Evolutionary conservation across 2,888 invertebrate genomes (phyloP).

Genomic region (Frankliniella fusca): DNA sequence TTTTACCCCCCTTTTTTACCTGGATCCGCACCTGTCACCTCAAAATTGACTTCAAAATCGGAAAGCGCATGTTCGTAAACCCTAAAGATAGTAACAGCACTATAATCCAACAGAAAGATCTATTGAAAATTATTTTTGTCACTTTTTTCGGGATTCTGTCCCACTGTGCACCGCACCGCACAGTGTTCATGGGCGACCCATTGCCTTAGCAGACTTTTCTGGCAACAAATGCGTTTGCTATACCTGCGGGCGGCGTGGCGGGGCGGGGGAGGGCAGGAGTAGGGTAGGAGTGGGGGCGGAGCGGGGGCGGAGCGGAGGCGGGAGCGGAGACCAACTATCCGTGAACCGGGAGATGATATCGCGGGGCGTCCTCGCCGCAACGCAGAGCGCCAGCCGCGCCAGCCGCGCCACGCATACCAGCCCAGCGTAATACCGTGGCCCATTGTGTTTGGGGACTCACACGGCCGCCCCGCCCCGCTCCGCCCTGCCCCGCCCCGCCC

Average conservation of each 20-base stretch:
- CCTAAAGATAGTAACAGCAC: too few relatives aligned
- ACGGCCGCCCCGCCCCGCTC: background rate
- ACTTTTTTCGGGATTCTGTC: too few relatives aligned
- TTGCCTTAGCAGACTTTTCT: too few relatives aligned
- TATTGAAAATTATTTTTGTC: too few relatives aligned
- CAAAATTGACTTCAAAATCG: too few relatives aligned
- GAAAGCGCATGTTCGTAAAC: too few relatives aligned
- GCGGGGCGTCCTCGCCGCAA: conserved; percentile 4
- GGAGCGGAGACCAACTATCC: background rate
- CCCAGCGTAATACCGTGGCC: background rate
- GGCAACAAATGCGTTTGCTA: background rate
- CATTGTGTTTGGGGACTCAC: background rate
- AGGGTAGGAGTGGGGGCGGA: background rate
- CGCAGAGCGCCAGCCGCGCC: background rate
- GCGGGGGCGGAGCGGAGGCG: background rate
- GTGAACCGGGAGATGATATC: conserved; percentile 26
- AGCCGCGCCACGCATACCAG: conserved; percentile 4
- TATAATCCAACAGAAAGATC: too few relatives aligned
- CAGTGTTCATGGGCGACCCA: too few relatives aligned
- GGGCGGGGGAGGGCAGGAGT: background rate
- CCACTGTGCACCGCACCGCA: too few relatives aligned
- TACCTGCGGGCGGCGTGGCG: background rate
- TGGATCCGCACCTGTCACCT: too few relatives aligned
- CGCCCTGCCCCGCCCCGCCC: background rate
- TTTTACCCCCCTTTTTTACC: too few relatives aligned